Conservation (phyloP, 2,888 invertebrate genomes). For the Meloe dianella region DNA sequence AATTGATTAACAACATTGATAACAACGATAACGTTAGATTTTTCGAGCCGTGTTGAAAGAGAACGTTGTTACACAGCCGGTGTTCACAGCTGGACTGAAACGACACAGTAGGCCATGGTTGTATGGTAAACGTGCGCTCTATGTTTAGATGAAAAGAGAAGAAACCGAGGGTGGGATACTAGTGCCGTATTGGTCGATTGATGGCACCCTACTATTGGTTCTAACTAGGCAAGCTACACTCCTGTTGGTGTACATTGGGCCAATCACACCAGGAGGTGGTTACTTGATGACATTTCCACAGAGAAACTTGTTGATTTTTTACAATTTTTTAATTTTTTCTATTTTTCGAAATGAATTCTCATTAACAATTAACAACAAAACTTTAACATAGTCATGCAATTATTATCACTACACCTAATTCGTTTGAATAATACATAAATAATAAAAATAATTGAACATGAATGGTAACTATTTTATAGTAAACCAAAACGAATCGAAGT, state of each 20-base stretch:
- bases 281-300: slow-evolving; percentile 44
- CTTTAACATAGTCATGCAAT: neutral
- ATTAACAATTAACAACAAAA: neutral
- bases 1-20: neutral
- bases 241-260: slow-evolving; percentile 47
- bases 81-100: slow-evolving; percentile 60
- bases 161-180: slow-evolving; percentile 6
- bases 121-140: slow-evolving; percentile 32
- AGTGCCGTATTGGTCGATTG: neutral
- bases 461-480: neutral
- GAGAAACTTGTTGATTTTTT: slow-evolving; percentile 50
- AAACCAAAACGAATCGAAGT: neutral
- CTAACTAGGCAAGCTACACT: slow-evolving; percentile 38
- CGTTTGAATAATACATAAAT: neutral
- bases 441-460: slow-evolving; percentile 7
- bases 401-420: neutral
- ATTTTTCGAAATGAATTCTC: neutral
- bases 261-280: slow-evolving; percentile 53
- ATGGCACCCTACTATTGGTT: slow-evolving; percentile 49
- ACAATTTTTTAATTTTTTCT: neutral
- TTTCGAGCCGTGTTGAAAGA: slow-evolving; percentile 25
- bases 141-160: neutral
- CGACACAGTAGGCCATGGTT: slow-evolving; percentile 53
- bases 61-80: slow-evolving; percentile 46
- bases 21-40: slow-evolving; percentile 5